These are phyloP conservation scores for Platysteira castanea DNA, from an alignment of 2,113 vertebrate species.

Conservation along the genomic window DNA sequence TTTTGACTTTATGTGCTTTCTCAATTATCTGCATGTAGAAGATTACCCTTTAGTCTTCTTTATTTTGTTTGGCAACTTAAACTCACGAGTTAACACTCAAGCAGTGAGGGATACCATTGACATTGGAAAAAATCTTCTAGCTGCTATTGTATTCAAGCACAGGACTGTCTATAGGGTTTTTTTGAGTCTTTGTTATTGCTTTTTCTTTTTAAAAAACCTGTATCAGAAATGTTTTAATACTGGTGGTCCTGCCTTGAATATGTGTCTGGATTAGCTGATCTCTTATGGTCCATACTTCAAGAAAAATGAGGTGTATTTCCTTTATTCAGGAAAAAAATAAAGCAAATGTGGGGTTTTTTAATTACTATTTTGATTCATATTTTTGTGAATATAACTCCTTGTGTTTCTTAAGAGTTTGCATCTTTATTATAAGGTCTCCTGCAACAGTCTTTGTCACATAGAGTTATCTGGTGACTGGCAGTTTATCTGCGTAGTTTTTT, in stretches of 20 bases:
- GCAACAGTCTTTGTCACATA: not conserved
- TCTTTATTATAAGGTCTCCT: not conserved
- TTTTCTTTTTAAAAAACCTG: not conserved
- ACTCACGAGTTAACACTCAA: not conserved
- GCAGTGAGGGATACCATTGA: not conserved
- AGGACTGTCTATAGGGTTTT: not conserved
- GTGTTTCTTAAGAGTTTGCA: not conserved
- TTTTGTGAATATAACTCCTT: not conserved
- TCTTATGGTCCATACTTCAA: not conserved
- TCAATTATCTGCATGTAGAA: not conserved
- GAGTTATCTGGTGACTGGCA: not conserved
- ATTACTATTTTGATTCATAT: not conserved
- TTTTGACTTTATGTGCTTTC: not conserved
- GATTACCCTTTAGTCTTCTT: not conserved
- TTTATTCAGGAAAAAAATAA: not conserved
- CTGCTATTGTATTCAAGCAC: not conserved
- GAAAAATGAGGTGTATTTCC: not conserved
- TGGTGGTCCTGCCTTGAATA: not conserved
- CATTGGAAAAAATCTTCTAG: not conserved
- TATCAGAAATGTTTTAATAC: not conserved
- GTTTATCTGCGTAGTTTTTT: not conserved
- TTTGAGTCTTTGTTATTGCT: not conserved
- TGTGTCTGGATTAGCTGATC: not conserved
- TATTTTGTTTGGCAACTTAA: not conserved
- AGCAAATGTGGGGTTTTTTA: accelerated